Percentiles rank a stretch among this genome's conserved stretches.
Conservation (phyloP, 1,140 invertebrate species). For the Sarcophaga bullata region DNA sequence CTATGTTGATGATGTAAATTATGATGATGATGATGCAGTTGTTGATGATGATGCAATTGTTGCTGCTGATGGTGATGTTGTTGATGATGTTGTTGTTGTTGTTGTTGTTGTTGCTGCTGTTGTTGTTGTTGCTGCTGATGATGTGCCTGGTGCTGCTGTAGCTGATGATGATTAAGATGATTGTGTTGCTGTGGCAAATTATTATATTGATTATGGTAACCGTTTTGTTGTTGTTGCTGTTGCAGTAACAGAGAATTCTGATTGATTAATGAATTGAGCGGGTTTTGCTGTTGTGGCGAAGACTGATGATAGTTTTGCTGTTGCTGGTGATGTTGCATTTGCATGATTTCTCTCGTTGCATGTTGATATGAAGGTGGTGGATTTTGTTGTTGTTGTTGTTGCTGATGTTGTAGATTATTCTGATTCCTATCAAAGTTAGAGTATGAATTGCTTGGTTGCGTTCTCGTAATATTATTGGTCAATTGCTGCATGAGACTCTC, state of each 20-base stretch:
- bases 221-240: conserved; percentile 66
- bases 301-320: conserved; percentile 48
- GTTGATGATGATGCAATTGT: conserved; percentile 68
- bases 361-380: conserved; percentile 66
- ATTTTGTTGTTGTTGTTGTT: conserved; percentile 48
- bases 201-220: conserved; percentile 39
- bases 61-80: conserved; percentile 67
- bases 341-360: conserved; percentile 65
- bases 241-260: conserved; percentile 34
- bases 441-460: conserved; percentile 48
- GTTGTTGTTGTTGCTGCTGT: conserved; percentile 57
- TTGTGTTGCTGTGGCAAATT: conserved; percentile 36
- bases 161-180: conserved; percentile 48
- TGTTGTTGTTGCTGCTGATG: conserved; percentile 49
- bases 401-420: conserved; percentile 52
- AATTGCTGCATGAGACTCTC: conserved; percentile 69
- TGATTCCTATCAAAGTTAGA: conserved; percentile 38
- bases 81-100: conserved; percentile 71
- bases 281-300: conserved; percentile 53
- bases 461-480: conserved; percentile 66
- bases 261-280: conserved; percentile 12
- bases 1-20: conserved; percentile 63
- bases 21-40: conserved; percentile 67
- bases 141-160: conserved; percentile 51
- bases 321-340: conserved; percentile 68